Percentiles rank a stretch among this genome's conserved stretches.
Evolutionary conservation across 2,888 invertebrate genomes (phyloP).

Genomic region (Agonopterix subpropinquella): DNA sequence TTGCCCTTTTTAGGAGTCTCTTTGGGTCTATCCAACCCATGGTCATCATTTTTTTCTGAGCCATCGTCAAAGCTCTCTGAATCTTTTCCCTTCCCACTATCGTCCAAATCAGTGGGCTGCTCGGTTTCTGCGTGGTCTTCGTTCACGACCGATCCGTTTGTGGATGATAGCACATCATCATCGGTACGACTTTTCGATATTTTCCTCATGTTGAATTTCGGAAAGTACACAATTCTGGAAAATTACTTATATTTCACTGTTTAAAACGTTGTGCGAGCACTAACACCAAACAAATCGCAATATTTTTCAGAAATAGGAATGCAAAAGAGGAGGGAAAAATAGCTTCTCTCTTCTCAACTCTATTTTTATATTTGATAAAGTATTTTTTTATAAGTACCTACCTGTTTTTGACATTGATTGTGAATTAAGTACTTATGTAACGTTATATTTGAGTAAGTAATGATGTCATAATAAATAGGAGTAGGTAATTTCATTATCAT

Average conservation of each 20-base stretch:
- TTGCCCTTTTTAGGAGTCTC: constrained; percentile 32
- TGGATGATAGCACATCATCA: constrained; percentile 64
- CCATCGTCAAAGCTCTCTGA: constrained; percentile 13
- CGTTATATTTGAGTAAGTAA: too few species aligned
- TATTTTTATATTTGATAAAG: too few species aligned
- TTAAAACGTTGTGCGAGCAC: too few species aligned
- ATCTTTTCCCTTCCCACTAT: constrained; percentile 3
- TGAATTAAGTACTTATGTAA: too few species aligned
- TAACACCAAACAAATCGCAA: too few species aligned
- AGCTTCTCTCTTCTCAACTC: background rate
- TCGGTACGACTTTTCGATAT: constrained; percentile 61
- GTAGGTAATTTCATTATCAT: too few species aligned
- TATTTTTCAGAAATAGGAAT: too few species aligned
- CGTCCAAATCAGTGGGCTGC: constrained; percentile 18
- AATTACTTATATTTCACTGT: constrained; percentile 1
- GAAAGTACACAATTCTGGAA: constrained; percentile 27
- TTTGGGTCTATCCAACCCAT: constrained; percentile 14
- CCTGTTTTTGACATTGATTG: too few species aligned
- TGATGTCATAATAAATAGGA: too few species aligned
- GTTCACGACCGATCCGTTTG: constrained; percentile 52
- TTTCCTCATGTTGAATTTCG: constrained; percentile 53
- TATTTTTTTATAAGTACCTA: too few species aligned
- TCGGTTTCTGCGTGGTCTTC: constrained; percentile 29
- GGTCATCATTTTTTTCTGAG: constrained; percentile 12
- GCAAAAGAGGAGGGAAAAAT: constrained; percentile 2